These are phyloP conservation scores for Sarcophaga bullata DNA, from an alignment of 1,140 invertebrate species.

Conservation along the genomic window DNA sequence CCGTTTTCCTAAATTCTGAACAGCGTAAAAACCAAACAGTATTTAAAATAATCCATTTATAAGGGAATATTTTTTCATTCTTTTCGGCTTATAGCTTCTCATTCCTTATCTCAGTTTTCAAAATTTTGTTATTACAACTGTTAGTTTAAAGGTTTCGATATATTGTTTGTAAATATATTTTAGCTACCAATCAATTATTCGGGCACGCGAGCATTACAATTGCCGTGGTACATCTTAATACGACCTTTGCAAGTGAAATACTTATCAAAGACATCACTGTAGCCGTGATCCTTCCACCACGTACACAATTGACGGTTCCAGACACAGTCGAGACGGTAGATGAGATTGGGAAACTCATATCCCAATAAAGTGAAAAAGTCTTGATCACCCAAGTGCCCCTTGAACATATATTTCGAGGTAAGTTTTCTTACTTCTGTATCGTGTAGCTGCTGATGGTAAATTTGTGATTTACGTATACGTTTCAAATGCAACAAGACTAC, in stretches of 20 bases:
- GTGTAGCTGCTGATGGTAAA: constrained; percentile 71
- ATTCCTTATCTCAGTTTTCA: too few species aligned
- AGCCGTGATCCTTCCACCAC: constrained; percentile 86
- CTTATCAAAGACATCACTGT: constrained; percentile 78
- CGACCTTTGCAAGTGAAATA: constrained; percentile 80
- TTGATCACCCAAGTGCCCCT: constrained; percentile 87
- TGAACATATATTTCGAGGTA: constrained; percentile 76
- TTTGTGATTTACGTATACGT: constrained; percentile 73
- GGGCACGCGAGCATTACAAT: constrained; percentile 84
- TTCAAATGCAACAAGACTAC: constrained; percentile 80
- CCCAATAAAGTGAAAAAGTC: constrained; percentile 85
- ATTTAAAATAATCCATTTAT: too few species aligned
- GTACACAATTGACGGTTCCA: constrained; percentile 88
- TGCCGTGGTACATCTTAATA: constrained; percentile 84
- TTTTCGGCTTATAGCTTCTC: too few species aligned
- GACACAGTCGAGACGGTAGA: constrained; percentile 81
- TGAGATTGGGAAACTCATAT: constrained; percentile 77
- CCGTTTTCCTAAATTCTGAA: neutral
- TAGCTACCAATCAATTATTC: constrained; percentile 52
- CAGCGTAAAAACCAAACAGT: too few species aligned
- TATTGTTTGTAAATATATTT: too few species aligned
- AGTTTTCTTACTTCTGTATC: constrained; percentile 70
- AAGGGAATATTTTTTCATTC: too few species aligned
- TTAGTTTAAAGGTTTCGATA: too few species aligned
- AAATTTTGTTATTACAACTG: too few species aligned